A percentile compares a stretch with the other conserved stretches of the same genome.
These are phyloP conservation scores for Dendrophyllia cribrosa DNA, from an alignment of 64 coral and sea anemone species.

Conservation along the genomic window DNA sequence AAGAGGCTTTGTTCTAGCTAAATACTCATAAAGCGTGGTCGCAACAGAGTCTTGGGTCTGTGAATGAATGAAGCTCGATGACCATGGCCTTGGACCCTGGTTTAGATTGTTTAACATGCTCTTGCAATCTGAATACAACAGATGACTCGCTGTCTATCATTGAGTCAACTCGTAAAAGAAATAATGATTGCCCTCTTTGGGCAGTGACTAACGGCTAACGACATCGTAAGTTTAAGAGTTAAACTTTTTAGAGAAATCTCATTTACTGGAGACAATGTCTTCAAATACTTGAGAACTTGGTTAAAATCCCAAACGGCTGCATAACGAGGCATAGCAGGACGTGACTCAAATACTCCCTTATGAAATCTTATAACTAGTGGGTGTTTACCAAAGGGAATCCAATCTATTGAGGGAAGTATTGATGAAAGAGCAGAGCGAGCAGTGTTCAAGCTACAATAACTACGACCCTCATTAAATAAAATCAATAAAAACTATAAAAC, in stretches of 20 bases:
- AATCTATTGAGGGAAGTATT: conserved; percentile 4
- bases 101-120: neutral
- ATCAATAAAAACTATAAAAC: conserved; percentile 2
- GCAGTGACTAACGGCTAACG: neutral
- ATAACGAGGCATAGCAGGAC: conserved; percentile 56
- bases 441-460: conserved; percentile 55
- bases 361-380: conserved; percentile 36
- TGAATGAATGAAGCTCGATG: neutral
- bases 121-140: too few relatives aligned
- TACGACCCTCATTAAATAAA: neutral
- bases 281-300: neutral
- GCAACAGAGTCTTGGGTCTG: neutral
- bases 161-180: too few relatives aligned
- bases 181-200: too few relatives aligned
- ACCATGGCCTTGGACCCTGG: neutral
- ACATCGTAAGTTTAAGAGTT: neutral
- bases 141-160: too few relatives aligned
- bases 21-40: neutral
- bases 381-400: conserved; percentile 28
- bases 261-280: neutral
- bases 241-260: neutral
- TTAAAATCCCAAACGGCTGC: conserved; percentile 39
- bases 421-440: conserved; percentile 43
- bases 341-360: conserved; percentile 43
- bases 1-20: neutral